Evolutionary conservation across 2,797 vertebrate genomes (phyloP).

Genomic region (Ciconia nigra): DNA sequence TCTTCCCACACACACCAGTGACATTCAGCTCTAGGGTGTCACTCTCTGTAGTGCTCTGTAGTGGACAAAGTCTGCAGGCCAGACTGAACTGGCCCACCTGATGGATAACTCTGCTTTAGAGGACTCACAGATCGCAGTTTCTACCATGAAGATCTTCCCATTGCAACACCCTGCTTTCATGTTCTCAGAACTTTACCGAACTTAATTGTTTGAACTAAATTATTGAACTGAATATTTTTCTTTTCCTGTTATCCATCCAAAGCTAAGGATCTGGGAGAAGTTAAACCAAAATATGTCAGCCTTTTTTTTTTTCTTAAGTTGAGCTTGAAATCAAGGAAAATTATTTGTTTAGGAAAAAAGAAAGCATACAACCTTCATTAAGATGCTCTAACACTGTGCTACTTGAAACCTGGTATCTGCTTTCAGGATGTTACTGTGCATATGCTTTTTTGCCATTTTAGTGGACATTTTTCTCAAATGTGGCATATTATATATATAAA

Average conservation of each 20-base stretch:
- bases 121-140: neutral
- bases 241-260: neutral
- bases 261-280: neutral
- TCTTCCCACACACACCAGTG: neutral
- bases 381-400: neutral
- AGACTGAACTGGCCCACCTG: neutral
- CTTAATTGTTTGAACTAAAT: neutral
- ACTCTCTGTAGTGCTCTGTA: neutral
- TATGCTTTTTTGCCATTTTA: conserved; percentile 13
- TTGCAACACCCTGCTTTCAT: neutral
- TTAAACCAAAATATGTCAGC: neutral
- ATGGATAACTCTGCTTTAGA: neutral
- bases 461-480: neutral
- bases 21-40: neutral
- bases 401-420: neutral
- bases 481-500: neutral
- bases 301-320: neutral
- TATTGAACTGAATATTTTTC: neutral
- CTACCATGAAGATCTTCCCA: neutral
- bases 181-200: neutral
- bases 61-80: neutral
- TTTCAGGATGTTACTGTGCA: neutral
- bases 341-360: neutral
- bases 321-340: neutral
- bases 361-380: neutral